Conservation (phyloP, 2,888 invertebrate genomes). For the Caenorhabditis angaria region DNA sequence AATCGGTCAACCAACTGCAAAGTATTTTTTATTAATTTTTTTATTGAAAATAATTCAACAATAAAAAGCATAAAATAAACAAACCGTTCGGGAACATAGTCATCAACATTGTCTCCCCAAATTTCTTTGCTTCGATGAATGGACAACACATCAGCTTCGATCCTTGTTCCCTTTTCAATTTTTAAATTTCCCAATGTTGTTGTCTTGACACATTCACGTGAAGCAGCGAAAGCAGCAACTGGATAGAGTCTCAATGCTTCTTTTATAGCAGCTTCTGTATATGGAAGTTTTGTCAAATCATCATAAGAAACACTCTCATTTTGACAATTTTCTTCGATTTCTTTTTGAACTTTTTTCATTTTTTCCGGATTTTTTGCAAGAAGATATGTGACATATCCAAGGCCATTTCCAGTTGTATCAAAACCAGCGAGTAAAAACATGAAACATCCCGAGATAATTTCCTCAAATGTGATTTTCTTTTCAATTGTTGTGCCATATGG, state of each 20-base stretch:
- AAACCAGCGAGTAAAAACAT: conserved; percentile 69
- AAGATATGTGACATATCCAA: conserved; percentile 74
- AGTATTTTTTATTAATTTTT: not conserved
- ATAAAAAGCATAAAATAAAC: conserved; percentile 5
- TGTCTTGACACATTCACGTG: conserved; percentile 51
- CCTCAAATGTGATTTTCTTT: conserved; percentile 55
- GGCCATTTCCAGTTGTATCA: conserved; percentile 75
- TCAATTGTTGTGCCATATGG: conserved; percentile 24
- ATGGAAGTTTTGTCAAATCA: conserved; percentile 52
- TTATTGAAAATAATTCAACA: not conserved
- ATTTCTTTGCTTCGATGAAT: conserved; percentile 61
- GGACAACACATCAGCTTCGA: conserved; percentile 60
- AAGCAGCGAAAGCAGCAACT: conserved; percentile 56
- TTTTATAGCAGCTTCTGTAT: conserved; percentile 61
- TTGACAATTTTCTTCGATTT: conserved; percentile 49
- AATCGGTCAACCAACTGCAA: conserved; percentile 40
- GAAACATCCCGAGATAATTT: conserved; percentile 59
- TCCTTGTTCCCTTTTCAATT: conserved; percentile 57
- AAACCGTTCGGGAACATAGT: conserved; percentile 65
- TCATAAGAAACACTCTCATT: conserved; percentile 51
- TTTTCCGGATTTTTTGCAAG: conserved; percentile 72
- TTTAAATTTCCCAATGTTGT: conserved; percentile 53
- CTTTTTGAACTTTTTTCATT: conserved; percentile 45
- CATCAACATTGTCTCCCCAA: conserved; percentile 66
- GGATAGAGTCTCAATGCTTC: conserved; percentile 64